Conservation (phyloP, 1,140 invertebrate species). For the Papilio machaon region DNA sequence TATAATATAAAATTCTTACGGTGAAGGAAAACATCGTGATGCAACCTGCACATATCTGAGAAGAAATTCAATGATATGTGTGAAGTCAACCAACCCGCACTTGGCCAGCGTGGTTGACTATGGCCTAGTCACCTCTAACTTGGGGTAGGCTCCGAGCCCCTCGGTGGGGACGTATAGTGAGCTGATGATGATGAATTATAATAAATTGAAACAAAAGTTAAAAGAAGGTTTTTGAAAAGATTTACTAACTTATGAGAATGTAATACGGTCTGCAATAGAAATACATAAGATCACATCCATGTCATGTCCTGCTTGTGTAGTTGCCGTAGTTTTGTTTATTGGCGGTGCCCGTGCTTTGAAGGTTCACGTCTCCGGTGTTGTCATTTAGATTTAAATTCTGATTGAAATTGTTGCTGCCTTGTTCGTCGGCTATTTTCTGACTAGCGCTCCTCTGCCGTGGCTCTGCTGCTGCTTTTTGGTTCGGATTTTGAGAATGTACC, state of each 20-base stretch:
- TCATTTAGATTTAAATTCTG: conserved; percentile 26
- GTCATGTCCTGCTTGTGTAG: neutral
- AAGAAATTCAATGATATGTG: too few species aligned
- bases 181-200: too few species aligned
- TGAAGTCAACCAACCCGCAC: too few species aligned
- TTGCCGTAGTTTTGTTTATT: conserved; percentile 16
- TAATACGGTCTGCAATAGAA: neutral
- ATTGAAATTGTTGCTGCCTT: conserved; percentile 19
- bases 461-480: neutral
- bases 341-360: neutral
- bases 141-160: too few species aligned
- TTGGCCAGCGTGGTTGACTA: too few species aligned
- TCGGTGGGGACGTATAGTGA: too few species aligned
- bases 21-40: too few species aligned
- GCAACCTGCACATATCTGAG: too few species aligned
- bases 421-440: conserved; percentile 15
- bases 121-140: too few species aligned
- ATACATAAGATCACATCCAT: neutral
- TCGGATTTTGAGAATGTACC: too few species aligned
- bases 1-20: too few species aligned
- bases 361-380: neutral
- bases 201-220: neutral
- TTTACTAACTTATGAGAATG: neutral
- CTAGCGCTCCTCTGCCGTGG: too few species aligned
- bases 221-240: neutral